Evolutionary conservation across 2,113 vertebrate species (phyloP).

Genomic region (Bufo gargarizans): DNA sequence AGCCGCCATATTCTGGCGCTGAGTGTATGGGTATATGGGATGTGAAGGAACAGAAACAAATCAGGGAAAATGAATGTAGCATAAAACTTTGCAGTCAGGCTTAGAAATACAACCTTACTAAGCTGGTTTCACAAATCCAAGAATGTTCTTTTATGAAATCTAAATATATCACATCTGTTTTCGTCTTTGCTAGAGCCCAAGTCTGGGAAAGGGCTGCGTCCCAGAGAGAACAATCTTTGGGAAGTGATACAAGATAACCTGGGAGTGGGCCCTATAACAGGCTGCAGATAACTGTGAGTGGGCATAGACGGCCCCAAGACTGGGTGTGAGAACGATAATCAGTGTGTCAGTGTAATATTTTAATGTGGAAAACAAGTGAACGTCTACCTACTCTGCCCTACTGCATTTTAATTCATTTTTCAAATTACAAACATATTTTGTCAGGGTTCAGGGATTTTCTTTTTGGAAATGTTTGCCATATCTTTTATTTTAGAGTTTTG

Average conservation of each 20-base stretch:
- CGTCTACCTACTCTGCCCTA: no score
- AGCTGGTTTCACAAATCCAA: conserved; percentile 34
- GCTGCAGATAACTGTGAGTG: not conserved
- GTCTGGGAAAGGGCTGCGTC: conserved; percentile 36
- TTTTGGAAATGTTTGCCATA: no score
- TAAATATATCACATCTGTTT: conserved; percentile 56
- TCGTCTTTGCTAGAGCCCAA: conserved; percentile 7
- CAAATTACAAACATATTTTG: no score
- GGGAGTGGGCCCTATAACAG: not conserved
- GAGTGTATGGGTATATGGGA: not conserved
- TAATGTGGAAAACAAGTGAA: not conserved
- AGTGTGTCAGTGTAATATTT: not conserved
- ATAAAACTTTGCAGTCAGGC: conserved; percentile 44
- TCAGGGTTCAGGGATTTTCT: no score
- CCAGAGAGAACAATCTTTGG: conserved; percentile 21
- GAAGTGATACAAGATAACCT: conserved; percentile 36
- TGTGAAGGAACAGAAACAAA: conserved; percentile 18
- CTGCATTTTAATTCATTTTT: no score
- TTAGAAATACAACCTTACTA: conserved; percentile 51
- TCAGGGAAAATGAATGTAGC: conserved; percentile 48
- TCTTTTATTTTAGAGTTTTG: no score
- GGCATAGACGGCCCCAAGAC: not conserved
- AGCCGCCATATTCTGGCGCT: conserved; percentile 31
- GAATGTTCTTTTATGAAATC: conserved; percentile 53
- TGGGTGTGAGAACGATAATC: not conserved